A percentile compares a stretch with the other conserved stretches of the same genome.
These are phyloP conservation scores for Prionace glauca DNA, from an alignment of 2,797 vertebrate species.

Conservation along the genomic window DNA sequence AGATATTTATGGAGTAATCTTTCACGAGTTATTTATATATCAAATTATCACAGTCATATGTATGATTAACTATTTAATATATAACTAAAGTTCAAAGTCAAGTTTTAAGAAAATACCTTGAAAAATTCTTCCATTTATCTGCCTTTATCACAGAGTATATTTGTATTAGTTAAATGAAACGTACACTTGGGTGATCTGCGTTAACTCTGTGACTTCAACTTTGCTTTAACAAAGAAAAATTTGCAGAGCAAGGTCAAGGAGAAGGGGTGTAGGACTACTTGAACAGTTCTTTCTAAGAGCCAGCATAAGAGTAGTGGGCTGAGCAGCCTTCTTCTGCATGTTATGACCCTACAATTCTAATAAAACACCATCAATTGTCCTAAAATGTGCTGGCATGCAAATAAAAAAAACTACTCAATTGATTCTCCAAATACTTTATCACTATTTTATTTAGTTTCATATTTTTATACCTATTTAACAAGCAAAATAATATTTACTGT, in stretches of 20 bases:
- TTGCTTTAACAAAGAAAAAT: background rate
- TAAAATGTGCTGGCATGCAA: background rate
- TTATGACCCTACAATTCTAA: background rate
- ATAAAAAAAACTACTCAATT: background rate
- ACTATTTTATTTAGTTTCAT: background rate
- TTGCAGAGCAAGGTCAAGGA: background rate
- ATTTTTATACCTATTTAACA: background rate
- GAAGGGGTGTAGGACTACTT: background rate
- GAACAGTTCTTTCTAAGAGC: background rate
- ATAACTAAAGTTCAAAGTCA: background rate
- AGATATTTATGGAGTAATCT: background rate
- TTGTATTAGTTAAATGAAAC: conserved; percentile 1
- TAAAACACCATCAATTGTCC: background rate
- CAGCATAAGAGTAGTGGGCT: too few relatives aligned
- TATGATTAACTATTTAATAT: background rate
- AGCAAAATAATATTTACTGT: background rate
- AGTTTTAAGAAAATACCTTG: background rate
- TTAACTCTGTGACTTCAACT: background rate
- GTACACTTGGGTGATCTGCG: background rate
- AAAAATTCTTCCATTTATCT: background rate
- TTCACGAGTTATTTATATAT: background rate
- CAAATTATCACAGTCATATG: background rate
- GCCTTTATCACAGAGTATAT: background rate
- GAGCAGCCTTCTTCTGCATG: background rate
- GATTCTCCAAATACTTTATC: background rate